phyloP scores from a whole-genome alignment of 2,888 invertebrate genomes.

The Agonum fuliginosum region DNA sequence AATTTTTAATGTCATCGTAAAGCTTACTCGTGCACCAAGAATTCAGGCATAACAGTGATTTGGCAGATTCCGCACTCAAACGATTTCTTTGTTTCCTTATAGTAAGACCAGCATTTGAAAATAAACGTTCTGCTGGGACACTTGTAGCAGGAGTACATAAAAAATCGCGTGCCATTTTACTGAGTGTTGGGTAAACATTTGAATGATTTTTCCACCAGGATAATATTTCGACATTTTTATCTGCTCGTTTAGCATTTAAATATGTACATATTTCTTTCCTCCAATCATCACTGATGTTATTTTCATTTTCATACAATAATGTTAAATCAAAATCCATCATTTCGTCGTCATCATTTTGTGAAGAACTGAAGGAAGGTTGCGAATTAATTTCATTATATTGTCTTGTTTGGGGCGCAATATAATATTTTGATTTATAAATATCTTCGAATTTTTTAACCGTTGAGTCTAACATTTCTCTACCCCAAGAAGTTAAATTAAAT shows the following conservation, averaged over 20 bases:
- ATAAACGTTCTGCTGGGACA: background rate
- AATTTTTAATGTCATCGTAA: background rate
- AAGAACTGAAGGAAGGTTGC: no score
- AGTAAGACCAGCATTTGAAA: background rate
- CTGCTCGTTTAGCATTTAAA: background rate
- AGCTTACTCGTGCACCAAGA: background rate
- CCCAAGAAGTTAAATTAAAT: background rate
- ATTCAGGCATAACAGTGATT: background rate
- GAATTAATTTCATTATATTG: background rate
- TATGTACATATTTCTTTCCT: background rate
- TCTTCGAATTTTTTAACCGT: background rate
- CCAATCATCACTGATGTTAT: background rate
- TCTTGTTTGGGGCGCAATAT: background rate
- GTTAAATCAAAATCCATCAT: background rate
- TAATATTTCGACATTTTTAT: background rate
- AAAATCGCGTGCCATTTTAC: background rate
- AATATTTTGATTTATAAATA: background rate
- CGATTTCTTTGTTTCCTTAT: background rate
- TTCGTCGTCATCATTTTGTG: background rate
- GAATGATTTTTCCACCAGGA: background rate
- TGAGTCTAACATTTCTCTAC: conserved; percentile 43
- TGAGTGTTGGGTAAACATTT: background rate
- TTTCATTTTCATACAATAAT: background rate
- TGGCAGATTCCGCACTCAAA: background rate
- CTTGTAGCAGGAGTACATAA: background rate